Conservation (phyloP, 1,140 invertebrate genomes). For the Mactra quadrangularis region DNA sequence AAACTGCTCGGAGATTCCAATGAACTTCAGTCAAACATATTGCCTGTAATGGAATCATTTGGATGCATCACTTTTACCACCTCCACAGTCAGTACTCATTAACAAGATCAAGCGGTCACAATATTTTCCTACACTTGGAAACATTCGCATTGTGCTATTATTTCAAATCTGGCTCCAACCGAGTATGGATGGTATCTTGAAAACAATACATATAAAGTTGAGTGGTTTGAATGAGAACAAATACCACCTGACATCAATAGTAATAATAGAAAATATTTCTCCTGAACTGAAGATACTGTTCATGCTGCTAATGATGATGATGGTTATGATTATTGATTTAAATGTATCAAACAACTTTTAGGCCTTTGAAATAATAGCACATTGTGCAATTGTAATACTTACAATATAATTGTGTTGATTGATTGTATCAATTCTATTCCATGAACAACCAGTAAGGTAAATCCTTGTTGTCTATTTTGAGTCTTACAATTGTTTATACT, state of each 20-base stretch:
- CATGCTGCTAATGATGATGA: too few relatives aligned
- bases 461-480: too few relatives aligned
- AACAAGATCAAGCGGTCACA: constrained; percentile 5
- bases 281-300: too few relatives aligned
- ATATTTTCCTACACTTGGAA: constrained; percentile 25
- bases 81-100: constrained; percentile 2
- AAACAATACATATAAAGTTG: not conserved
- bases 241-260: constrained; percentile 31
- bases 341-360: too few relatives aligned
- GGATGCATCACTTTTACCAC: constrained; percentile 43
- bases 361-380: too few relatives aligned
- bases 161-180: not conserved
- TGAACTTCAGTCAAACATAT: not conserved
- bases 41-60: constrained; percentile 9
- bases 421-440: too few relatives aligned
- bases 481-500: too few relatives aligned
- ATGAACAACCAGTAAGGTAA: too few relatives aligned
- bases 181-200: constrained; percentile 14
- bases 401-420: too few relatives aligned
- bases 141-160: not conserved
- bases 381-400: too few relatives aligned
- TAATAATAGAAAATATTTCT: too few relatives aligned
- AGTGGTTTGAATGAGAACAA: constrained; percentile 32
- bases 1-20: not conserved
- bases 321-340: too few relatives aligned